These are phyloP conservation scores for Agriopis leucophaearia DNA, from an alignment of 2,888 invertebrate genomes.

Conservation along the genomic window DNA sequence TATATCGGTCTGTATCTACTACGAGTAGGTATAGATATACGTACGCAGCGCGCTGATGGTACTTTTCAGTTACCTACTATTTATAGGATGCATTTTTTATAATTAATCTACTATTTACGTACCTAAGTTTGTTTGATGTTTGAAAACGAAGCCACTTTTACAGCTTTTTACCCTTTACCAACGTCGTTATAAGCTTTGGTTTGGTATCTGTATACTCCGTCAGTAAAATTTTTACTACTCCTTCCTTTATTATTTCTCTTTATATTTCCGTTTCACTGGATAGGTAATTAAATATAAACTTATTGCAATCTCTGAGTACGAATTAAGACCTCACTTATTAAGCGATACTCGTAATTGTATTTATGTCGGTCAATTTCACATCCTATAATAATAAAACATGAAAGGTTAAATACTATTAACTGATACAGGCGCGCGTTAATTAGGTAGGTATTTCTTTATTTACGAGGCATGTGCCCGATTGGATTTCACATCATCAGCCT, in stretches of 20 bases:
- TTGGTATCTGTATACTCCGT: background rate
- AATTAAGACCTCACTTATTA: background rate
- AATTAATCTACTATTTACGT: too few relatives aligned
- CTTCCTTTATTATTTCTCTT: background rate
- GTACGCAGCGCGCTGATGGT: too few relatives aligned
- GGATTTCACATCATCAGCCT: too few relatives aligned
- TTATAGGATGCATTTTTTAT: too few relatives aligned
- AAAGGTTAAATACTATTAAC: constrained; percentile 10
- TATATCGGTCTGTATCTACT: too few relatives aligned
- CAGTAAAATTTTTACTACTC: background rate
- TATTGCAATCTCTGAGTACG: background rate
- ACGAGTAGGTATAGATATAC: too few relatives aligned
- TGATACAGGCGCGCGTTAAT: background rate
- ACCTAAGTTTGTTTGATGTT: too few relatives aligned
- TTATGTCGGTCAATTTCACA: constrained; percentile 11
- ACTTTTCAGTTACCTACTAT: too few relatives aligned
- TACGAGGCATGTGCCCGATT: too few relatives aligned
- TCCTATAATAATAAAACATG: constrained; percentile 9
- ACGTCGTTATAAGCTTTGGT: background rate
- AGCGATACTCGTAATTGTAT: constrained; percentile 6
- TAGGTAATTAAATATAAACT: background rate
- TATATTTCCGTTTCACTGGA: background rate
- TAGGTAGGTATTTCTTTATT: background rate
- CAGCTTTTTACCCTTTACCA: too few relatives aligned
- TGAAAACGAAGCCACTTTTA: too few relatives aligned